Base-by-base conservation (phyloP, 2,888 invertebrate genomes). In the Polia nebulosa region DNA sequence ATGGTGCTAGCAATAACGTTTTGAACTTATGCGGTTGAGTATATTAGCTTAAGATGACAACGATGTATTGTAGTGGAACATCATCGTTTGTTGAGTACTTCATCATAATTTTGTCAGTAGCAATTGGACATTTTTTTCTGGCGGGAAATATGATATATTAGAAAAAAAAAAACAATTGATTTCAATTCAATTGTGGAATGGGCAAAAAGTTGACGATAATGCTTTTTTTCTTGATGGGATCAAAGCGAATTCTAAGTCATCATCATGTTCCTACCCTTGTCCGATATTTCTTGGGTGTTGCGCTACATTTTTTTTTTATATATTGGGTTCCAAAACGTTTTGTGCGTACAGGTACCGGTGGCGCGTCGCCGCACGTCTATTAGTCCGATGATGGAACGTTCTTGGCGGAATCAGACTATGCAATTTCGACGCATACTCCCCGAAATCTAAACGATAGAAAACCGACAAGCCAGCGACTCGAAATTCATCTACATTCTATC, bases 1-100 rank as follows among this genome's bases (percentile, higher is more conserved):
- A 58, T 74, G 52, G 66, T 32, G 39, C 78, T 47, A 41, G 51
- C 17, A 65, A 59, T 71, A 63, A 52, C 27, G 15, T 58, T 52
- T 47, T 41, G 27, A 49, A 25, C 55, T 1, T 36, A 13, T 65
- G 74, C n/a, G 74, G 70, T 74, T 74, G 44, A 39, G 20, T 44
- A 11, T 59, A 11, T 22, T 71, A 64, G 52, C n/a, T 44, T 75
- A 51, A 22, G 32, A 20, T 27, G 22, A 3, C 44, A 32, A 47
- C 25, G 17, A 32, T 27, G 11, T 25, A 2, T 44, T 73, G n/a
- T 36, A 3, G 25, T 2, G 1, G 22, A 20, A 62, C 36, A 44
- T 41, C 15, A 36, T 34, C 27, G 6, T 22, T 56, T 25, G 36
- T 55, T 70, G 13, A 15, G 6, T 7, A 13, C 7, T 36, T 34